These are phyloP conservation scores for Cynopterus sphinx DNA, from an alignment of 2,797 vertebrate genomes.

Conservation along the genomic window DNA sequence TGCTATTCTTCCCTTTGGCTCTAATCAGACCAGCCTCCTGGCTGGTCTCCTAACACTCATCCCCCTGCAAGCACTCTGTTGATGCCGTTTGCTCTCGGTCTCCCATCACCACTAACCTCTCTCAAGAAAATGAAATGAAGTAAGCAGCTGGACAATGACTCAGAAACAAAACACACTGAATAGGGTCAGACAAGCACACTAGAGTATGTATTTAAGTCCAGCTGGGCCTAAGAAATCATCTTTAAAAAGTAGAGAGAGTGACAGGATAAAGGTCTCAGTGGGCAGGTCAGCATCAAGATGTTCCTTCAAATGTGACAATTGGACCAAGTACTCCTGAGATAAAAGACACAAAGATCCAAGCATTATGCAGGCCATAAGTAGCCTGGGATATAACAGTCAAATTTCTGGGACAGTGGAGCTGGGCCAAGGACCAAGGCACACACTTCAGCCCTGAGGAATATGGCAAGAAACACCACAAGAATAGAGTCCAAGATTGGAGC, in stretches of 20 bases:
- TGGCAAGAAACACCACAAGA: background rate
- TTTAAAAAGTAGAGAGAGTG: background rate
- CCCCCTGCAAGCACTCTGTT: background rate
- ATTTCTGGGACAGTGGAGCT: background rate
- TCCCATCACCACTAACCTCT: background rate
- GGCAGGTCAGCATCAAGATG: background rate
- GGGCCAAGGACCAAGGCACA: background rate
- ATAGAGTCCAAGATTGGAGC: background rate
- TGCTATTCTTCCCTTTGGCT: background rate
- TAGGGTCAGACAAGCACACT: background rate
- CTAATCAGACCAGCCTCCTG: background rate
- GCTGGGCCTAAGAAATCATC: background rate
- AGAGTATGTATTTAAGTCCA: background rate
- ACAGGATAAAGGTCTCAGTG: background rate
- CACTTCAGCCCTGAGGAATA: background rate
- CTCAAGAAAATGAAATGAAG: background rate
- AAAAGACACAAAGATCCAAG: background rate
- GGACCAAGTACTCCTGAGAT: background rate
- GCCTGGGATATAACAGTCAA: too few relatives aligned
- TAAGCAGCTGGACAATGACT: background rate
- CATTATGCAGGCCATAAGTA: background rate
- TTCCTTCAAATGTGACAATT: background rate
- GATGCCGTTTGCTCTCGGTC: too few relatives aligned
- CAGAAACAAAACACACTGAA: background rate
- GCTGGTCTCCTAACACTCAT: too few relatives aligned